Conservation (phyloP, 2,888 invertebrate genomes). For the Noctua comes region DNA sequence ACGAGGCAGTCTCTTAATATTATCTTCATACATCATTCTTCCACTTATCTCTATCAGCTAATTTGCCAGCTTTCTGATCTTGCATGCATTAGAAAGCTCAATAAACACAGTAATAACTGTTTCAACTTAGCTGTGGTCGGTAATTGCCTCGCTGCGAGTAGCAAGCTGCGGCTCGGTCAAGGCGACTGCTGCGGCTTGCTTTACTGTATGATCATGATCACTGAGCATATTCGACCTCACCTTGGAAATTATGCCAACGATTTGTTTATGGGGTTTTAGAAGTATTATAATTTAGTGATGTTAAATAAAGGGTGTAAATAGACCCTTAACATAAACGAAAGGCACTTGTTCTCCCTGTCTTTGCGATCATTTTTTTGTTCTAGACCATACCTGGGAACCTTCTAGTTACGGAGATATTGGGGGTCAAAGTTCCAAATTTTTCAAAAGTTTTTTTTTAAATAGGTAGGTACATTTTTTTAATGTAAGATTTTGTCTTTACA, state of each 20-base stretch:
- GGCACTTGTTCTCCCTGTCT: no score
- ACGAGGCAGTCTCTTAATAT: not conserved
- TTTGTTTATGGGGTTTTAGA: slow-evolving; percentile 8
- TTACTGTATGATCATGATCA: not conserved
- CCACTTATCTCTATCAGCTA: not conserved
- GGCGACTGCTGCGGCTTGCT: slow-evolving; percentile 11
- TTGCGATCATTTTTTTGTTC: no score
- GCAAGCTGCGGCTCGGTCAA: slow-evolving; percentile 29
- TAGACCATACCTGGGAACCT: no score
- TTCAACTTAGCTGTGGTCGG: slow-evolving; percentile 14
- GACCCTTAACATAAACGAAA: no score
- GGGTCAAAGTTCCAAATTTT: no score
- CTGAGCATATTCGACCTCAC: slow-evolving; percentile 25
- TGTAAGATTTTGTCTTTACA: no score
- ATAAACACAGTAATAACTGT: slow-evolving; percentile 36
- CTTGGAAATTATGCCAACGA: slow-evolving; percentile 22
- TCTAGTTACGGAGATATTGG: no score
- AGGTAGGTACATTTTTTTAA: no score
- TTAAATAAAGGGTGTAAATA: no score
- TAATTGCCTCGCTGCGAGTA: slow-evolving; percentile 24
- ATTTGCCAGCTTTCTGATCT: slow-evolving; percentile 7
- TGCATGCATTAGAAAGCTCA: slow-evolving; percentile 37
- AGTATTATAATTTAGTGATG: not conserved
- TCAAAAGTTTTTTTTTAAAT: no score
- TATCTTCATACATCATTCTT: not conserved